phyloP scores from a whole-genome alignment of 2,113 vertebrate species.

The Neoarius graeffei region DNA sequence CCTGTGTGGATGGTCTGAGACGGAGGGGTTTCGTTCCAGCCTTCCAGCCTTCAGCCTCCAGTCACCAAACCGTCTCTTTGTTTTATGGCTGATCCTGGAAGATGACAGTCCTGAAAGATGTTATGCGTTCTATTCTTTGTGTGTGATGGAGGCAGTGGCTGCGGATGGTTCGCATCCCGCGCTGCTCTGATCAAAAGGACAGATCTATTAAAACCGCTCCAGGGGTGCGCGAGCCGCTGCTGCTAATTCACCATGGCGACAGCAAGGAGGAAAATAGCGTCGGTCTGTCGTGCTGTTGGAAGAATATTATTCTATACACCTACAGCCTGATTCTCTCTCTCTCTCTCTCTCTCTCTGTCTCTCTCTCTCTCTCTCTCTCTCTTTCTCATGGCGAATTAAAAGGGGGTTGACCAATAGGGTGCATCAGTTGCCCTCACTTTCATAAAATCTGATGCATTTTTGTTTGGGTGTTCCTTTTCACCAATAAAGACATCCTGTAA shows the following conservation, averaged over 20 bases:
- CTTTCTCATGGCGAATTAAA: neutral
- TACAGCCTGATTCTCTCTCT: neutral
- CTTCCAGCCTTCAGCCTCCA: neutral
- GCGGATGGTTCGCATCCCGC: constrained; percentile 47
- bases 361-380: too few species aligned
- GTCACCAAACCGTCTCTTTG: neutral
- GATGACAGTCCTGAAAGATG: neutral
- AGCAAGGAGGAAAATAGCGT: neutral
- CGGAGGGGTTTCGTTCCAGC: neutral
- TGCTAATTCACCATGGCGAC: neutral
- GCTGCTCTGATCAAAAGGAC: constrained; percentile 60
- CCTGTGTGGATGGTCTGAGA: constrained; percentile 12
- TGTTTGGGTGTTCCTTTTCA: too few species aligned
- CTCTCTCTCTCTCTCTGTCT: neutral
- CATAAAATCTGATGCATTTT: too few species aligned
- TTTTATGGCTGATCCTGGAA: neutral
- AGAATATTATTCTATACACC: neutral
- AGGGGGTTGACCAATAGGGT: neutral
- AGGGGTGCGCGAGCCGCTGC: constrained; percentile 16
- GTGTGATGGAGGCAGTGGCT: constrained; percentile 34
- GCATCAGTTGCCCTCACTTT: too few species aligned
- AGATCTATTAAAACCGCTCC: constrained; percentile 53
- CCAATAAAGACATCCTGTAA: too few species aligned
- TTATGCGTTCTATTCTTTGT: constrained; percentile 2
- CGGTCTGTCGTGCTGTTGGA: neutral